A percentile compares a stretch with the other conserved stretches of the same genome.
Evolutionary conservation across 2,113 vertebrate species (phyloP).

Genomic region (Hiodon alosoides): DNA sequence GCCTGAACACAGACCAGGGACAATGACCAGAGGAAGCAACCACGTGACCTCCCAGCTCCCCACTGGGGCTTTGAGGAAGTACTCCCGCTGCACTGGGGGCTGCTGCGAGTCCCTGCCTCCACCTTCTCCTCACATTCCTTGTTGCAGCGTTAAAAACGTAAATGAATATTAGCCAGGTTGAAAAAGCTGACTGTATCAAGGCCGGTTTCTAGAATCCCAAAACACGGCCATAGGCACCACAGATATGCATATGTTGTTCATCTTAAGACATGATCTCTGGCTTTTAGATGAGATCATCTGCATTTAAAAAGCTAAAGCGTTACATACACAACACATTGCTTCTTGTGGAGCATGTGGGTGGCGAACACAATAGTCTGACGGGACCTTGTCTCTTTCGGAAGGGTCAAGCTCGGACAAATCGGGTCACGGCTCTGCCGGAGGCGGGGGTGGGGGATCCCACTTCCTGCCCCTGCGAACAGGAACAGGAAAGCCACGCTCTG

Average conservation of each 20-base stretch:
- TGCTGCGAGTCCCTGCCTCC: too few species aligned
- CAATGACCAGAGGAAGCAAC: too few species aligned
- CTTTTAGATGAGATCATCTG: neutral
- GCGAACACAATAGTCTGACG: neutral
- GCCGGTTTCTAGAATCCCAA: neutral
- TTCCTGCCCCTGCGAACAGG: slow-evolving; percentile 22
- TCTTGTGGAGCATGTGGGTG: neutral
- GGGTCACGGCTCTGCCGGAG: slow-evolving; percentile 56
- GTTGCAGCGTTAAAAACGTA: too few species aligned
- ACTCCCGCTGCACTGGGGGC: too few species aligned
- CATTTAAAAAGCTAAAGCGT: neutral
- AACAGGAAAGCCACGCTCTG: slow-evolving; percentile 32
- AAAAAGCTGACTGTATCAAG: too few species aligned
- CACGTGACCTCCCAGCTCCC: too few species aligned
- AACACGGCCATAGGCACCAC: neutral
- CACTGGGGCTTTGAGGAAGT: too few species aligned
- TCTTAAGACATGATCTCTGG: neutral
- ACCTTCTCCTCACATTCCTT: too few species aligned
- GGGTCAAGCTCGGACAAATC: slow-evolving; percentile 47
- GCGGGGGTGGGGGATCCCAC: slow-evolving; percentile 41
- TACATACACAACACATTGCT: too few species aligned
- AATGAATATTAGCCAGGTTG: too few species aligned
- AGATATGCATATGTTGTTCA: slow-evolving; percentile 15
- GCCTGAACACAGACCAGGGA: too few species aligned
- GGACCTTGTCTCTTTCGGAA: slow-evolving; percentile 3